Evolutionary conservation across 1,140 invertebrate genomes (phyloP), one percentile per base, ranked within the genome.

Genomic region (Tetragnatha versicolor): DNA sequence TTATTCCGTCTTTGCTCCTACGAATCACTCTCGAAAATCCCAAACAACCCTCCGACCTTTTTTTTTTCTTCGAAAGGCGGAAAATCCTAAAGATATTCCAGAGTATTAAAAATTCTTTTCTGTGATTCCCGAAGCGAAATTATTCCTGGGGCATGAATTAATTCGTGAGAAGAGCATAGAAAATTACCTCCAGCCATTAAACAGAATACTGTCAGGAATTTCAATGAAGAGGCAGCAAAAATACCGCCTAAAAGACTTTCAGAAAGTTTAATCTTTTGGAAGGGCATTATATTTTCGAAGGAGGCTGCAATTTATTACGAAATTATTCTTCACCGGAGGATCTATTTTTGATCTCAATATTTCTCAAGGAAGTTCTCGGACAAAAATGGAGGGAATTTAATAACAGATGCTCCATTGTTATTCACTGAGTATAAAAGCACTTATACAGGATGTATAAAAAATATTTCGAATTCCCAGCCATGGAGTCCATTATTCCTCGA

Each of bases 161-260:
- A 29, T 55, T 55, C 10, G 10, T n/a, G n/a, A n/a, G 17, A 29
- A 55, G 10, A 29, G 25, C 53, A 10, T n/a, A 6, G 25, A 31
- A 55, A 55, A 55, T 55, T 55, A 55, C 53, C 27, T 31, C 53
- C n/a, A 55, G 6, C 27, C 53, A 55, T n/a, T 55, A 29, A 55
- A n/a, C 12, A 55, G 12, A 55, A 55, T 29, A 29, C 17, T 29
- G 27, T 29, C 27, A 55, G 31, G 27, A 55, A 10, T 55, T 55
- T 55, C 27, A 55, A 55, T 55, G 53, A 55, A 55, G 53, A 10
- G 3, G 2, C 1, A 17, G 20, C 49, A n/a, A 3, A 29, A 55
- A 0, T n/a, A 55, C 51, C 6, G 2, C 25, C n/a, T 55, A 55
- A 29, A n/a, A 55, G 25, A 25, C 14, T 10, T 2, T 9, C 31